Base-by-base conservation (phyloP, 2,797 vertebrate genomes). In the Toxotes lorentzi region DNA sequence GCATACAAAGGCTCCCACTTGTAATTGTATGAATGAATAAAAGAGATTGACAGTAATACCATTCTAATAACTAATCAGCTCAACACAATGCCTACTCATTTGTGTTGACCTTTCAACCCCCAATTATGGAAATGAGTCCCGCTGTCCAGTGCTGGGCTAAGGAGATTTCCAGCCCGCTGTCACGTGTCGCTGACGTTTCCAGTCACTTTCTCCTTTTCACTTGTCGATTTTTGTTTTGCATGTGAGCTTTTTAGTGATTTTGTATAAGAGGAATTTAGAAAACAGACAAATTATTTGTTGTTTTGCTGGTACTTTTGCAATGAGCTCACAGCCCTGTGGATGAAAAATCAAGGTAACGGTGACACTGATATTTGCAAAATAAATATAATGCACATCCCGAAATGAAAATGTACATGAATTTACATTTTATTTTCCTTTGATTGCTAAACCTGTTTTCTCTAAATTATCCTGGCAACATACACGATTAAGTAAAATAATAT, bases 21-120 rank as follows among this genome's bases (percentile, higher is more conserved):
- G 88, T 91, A 92, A 94, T 93, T 88, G 89, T 93, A 89, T 78
- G 92, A 92, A 92, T 91, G 93, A 92, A 93, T 92, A 91, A 93
- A 91, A 94, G 90, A 91, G 92, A 94, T 92, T 94, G 94, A 94
- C 90, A 94, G 91, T 94, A 93, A 95, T 95, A 94, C 93, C 92
- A 88, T 92, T 94, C 92, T 95, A 95, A 95, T 95, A 95, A 95
- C 93, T 94, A 94, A 95, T 95, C 93, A 93, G 93, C 93, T 92
- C 93, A 93, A 91, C 93, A 94, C 92, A 93, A 93, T 93, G 91
- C 89, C 89, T 89, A 80, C 92, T 93, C 93, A 94, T 94, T 94
- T 94, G 91, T 35, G 84, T 90, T 95, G 94, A 95, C 95, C 95
- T 95, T 95, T 95, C 91, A 93, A 94, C 95, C 93, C 93, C 89